Conservation (phyloP, 2,888 invertebrate species). For the Diplazon laetatorius region DNA sequence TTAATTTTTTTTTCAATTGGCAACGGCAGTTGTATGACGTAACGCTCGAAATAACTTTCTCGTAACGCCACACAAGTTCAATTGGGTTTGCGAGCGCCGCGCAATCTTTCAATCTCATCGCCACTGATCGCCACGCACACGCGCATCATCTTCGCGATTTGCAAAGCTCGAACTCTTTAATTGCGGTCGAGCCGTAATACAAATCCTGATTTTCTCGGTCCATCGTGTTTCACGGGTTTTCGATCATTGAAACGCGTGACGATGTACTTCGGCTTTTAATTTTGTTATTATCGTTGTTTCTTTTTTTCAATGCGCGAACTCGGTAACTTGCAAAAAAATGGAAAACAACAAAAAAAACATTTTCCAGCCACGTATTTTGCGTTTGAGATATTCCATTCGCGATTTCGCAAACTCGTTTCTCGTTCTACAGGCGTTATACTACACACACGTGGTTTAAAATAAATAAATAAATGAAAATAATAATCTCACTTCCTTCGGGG, state of each 20-base stretch:
- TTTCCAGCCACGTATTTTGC: neutral
- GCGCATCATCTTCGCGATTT: conserved; percentile 49
- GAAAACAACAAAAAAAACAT: conserved; percentile 23
- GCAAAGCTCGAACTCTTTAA: conserved; percentile 23
- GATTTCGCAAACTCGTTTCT: conserved; percentile 55
- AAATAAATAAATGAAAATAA: no score
- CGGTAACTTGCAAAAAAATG: neutral
- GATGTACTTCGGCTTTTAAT: conserved; percentile 1
- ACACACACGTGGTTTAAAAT: conserved; percentile 4
- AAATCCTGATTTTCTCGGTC: conserved; percentile 18
- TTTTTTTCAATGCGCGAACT: neutral
- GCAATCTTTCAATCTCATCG: conserved; percentile 57
- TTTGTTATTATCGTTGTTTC: neutral
- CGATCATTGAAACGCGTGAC: conserved; percentile 35
- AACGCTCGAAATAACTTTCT: conserved; percentile 5
- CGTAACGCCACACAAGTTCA: conserved; percentile 1
- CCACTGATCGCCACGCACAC: no score
- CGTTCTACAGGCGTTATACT: neutral
- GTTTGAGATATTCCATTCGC: conserved; percentile 29
- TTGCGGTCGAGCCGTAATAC: conserved; percentile 27
- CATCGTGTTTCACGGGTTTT: neutral
- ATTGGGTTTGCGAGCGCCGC: conserved; percentile 52
- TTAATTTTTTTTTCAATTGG: neutral
- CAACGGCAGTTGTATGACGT: neutral
- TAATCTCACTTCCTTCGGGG: conserved; percentile 6